Evolutionary conservation across 2,113 vertebrate species (phyloP).

Genomic region (Otolemur garnettii): DNA sequence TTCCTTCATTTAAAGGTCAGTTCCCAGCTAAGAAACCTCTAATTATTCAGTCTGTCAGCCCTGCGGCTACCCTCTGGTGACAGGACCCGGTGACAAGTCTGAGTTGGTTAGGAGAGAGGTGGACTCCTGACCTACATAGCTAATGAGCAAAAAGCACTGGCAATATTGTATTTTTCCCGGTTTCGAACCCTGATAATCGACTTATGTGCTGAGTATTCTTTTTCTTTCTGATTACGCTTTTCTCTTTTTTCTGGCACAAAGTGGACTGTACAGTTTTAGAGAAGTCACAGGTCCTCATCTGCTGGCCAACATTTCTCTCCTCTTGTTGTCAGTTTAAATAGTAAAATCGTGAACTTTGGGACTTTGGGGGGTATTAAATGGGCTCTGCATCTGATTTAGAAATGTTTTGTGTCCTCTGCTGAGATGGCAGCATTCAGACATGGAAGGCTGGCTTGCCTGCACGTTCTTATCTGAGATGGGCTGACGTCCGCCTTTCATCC

Average conservation of each 20-base stretch:
- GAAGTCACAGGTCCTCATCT: constrained; percentile 21
- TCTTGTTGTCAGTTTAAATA: not conserved
- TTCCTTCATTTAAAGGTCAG: constrained; percentile 63
- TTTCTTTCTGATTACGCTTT: not conserved
- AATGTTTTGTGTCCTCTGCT: not conserved
- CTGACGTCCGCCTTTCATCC: not conserved
- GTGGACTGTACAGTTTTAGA: not conserved
- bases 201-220: constrained; percentile 32
- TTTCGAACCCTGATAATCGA: not conserved
- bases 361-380: not conserved
- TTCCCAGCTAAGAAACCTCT: constrained; percentile 56
- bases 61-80: constrained; percentile 15
- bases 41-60: constrained; percentile 71
- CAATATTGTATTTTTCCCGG: not conserved
- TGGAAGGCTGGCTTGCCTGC: not conserved
- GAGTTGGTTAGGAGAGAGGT: constrained; percentile 50
- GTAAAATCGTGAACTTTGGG: not conserved
- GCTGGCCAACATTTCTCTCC: not conserved
- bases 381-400: not conserved
- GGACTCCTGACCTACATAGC: constrained; percentile 76
- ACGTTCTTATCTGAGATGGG: not conserved
- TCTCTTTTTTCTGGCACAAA: constrained; percentile 5
- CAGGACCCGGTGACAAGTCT: constrained; percentile 25
- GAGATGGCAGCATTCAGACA: not conserved
- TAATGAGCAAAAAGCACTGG: constrained; percentile 36